Base-by-base conservation (phyloP, 2,113 vertebrate genomes). In the Menidia beryllina region DNA sequence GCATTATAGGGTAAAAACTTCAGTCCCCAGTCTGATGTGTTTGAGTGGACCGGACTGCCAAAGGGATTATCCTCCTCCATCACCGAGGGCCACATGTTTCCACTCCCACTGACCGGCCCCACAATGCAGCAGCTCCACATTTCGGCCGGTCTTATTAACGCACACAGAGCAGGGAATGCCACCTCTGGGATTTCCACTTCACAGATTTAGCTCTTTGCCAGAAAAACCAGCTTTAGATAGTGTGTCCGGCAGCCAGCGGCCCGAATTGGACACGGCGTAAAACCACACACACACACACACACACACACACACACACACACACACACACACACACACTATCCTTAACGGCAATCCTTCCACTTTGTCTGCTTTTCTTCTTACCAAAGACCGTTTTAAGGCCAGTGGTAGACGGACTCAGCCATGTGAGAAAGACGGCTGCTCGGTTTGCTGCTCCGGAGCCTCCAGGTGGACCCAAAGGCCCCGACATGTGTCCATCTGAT, bases 41-140 rank as follows among this genome's bases (percentile, higher is more conserved):
- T 58, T 57, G 56, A 57, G 45, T 15, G 17, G 5, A 50, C 64
- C 76, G 65, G 57, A 84, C 68, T 79, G 81, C 84, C 77, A 76
- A 80, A 79, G 73, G 87, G 91, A 92, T 93, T 91, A 92, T 88
- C 78, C 74, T 77, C 82, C 67, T 85, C 65, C 67, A 63, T 84
- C 80, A 84, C 79, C 78, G 71, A 77, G 75, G 87, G 61, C 90
- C 89, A 89, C 87, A 89, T 91, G 89, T 82, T 88, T 88, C 83
- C 67, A 59, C 80, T 78, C 77, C 69, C 67, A 69, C 62, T 62
- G 38, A 69, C 59, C 50, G 60, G 78, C 74, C 75, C 71, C 84
- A 81, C 80, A 77, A 7, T 36, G 10, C 41, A 45, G 17, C 17
- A 7, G 41, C 41, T 26, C 58, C 72, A 63, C 72, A 75, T 43